phyloP scores from a whole-genome alignment of 92 coral and sea anemone genomes.

The Siderastrea siderea region DNA sequence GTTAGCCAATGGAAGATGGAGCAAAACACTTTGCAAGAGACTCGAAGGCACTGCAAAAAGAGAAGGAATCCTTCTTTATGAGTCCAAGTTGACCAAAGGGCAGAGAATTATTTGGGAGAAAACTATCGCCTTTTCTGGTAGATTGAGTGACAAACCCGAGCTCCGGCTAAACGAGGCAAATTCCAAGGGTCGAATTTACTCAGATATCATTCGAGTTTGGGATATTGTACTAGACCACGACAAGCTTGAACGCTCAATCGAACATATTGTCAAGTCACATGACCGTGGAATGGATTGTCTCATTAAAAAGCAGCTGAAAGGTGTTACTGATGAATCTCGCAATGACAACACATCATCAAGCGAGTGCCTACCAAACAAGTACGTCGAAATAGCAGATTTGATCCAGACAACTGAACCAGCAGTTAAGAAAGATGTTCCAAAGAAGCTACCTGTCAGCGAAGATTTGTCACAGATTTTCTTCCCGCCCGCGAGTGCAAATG shows the following conservation, averaged over 20 bases:
- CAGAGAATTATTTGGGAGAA: constrained; percentile 92
- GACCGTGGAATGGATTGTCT: constrained; percentile 93
- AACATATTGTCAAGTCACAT: constrained; percentile 86
- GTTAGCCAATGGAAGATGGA: constrained; percentile 95
- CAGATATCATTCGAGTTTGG: constrained; percentile 98
- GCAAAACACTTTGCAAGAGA: too few relatives aligned
- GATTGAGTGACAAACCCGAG: constrained; percentile 86
- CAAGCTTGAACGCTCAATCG: constrained; percentile 81
- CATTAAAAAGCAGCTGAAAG: constrained; percentile 86
- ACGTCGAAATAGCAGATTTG: constrained; percentile 29
- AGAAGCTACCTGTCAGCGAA: constrained; percentile 32
- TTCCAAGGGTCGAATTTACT: constrained; percentile 76
- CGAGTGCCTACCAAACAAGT: constrained; percentile 48
- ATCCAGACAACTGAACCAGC: neutral
- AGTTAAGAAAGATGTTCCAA: constrained; percentile 20
- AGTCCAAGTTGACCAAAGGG: constrained; percentile 81
- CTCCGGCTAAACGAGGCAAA: constrained; percentile 49
- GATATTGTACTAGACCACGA: constrained; percentile 89
- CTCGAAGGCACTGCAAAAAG: constrained; percentile 85
- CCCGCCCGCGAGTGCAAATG: constrained; percentile 97
- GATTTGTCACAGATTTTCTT: constrained; percentile 69
- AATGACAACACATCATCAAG: neutral
- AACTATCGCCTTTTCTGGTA: constrained; percentile 90
- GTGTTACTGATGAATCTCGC: constrained; percentile 45
- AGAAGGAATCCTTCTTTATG: constrained; percentile 79